Evolutionary conservation across 2,797 vertebrate species (phyloP), one percentile per base, ranked within the genome.

Genomic region (Falco berigora): DNA sequence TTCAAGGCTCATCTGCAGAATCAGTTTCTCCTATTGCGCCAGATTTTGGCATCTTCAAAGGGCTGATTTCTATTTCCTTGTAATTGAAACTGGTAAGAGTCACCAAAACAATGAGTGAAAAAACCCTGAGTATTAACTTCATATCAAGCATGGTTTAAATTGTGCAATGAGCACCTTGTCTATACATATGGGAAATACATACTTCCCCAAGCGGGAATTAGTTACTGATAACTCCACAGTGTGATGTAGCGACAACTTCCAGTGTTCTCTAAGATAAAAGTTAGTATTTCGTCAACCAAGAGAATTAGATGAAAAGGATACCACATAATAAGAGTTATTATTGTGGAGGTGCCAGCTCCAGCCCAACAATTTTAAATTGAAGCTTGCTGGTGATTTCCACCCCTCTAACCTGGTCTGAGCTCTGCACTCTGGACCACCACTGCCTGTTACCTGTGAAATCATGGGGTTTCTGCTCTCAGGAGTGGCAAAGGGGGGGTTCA

Each of bases 141-240:
- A 42, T 36, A 94, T 56, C 25, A 74, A 63, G 25, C 28, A 18
- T 58, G 68, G 79, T 91, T 92, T 77, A 74, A 92, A 76, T 85
- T 93, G 91, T 92, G 94, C 88, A 94, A 96, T 28, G 50, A 90
- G 14, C 42, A 79, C 71, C 71, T 86, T 67, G 47, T 64, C 0
- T n/a, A 47, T 30, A 22, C 8, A 7, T 55, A 68, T 13, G 32
- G 30, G 84, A 89, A 93, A 77, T 28, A 71, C 34, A 4, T 78
- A 85, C 61, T 87, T 93, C 75, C 68, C 82, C 64, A 88, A 18
- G 42, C 53, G 61, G 46, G 56, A 95, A 82, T 74, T 82, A 58
- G 58, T 87, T 95, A 96, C 95, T 96, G 96, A 95, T 92, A 93
- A 95, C 91, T 91, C 78, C 94, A 83, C 42, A 3, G 11, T 4